phyloP scores from a whole-genome alignment of 2,888 invertebrate species.

The Meteorus colon region DNA sequence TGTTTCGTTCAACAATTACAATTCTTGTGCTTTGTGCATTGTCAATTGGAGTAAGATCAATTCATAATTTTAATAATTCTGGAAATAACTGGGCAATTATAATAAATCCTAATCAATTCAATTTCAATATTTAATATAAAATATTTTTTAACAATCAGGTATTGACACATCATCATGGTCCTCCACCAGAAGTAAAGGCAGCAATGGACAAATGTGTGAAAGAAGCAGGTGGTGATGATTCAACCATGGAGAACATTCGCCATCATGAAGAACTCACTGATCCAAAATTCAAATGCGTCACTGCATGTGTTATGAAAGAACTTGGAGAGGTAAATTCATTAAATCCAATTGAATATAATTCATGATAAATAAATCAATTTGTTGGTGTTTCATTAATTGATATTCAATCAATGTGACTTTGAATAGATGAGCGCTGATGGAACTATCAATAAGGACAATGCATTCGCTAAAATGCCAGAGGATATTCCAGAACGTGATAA shows the following conservation, averaged over 20 bases:
- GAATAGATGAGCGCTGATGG: slow-evolving; percentile 49
- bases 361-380: neutral
- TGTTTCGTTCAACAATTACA: slow-evolving; percentile 1
- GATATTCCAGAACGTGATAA: slow-evolving; percentile 42
- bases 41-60: neutral
- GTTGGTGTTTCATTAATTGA: neutral
- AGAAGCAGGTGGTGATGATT: slow-evolving; percentile 36
- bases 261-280: slow-evolving; percentile 10
- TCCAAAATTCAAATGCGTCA: slow-evolving; percentile 46
- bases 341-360: neutral
- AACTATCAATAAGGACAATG: slow-evolving; percentile 38
- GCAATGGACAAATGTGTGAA: slow-evolving; percentile 31
- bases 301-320: slow-evolving; percentile 49
- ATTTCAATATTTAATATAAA: neutral
- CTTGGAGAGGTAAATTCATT: slow-evolving; percentile 40
- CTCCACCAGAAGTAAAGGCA: slow-evolving; percentile 19
- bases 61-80: neutral
- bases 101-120: neutral
- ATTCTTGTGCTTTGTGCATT: neutral
- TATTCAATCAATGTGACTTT: neutral
- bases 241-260: neutral
- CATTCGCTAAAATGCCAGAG: slow-evolving; percentile 26
- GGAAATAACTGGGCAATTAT: neutral
- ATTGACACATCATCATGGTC: slow-evolving; percentile 11
- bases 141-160: slow-evolving; percentile 15